Evolutionary conservation across 1,140 invertebrate genomes (phyloP).

Genomic region (Drosophila leontia): DNA sequence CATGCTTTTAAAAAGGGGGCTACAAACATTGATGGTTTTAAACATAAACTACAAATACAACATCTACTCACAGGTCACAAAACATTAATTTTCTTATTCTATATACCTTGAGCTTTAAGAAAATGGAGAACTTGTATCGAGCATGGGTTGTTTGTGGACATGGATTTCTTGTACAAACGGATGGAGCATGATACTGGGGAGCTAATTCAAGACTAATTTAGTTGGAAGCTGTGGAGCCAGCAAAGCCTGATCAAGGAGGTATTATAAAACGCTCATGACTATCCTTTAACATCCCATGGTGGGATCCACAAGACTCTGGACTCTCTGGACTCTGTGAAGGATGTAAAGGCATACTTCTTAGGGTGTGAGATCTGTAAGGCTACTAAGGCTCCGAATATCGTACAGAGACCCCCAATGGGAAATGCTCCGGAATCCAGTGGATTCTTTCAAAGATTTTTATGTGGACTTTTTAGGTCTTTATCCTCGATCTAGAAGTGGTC

Average conservation of each 20-base stretch:
- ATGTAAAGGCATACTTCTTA: slow-evolving; percentile 13
- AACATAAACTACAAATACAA: no score
- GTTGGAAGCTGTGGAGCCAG: slow-evolving; percentile 13
- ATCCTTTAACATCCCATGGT: slow-evolving; percentile 4
- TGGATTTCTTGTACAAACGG: not conserved
- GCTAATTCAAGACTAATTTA: not conserved
- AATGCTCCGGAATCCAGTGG: slow-evolving; percentile 1
- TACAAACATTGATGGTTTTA: no score
- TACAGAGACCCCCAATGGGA: slow-evolving; percentile 24
- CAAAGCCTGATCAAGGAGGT: not conserved
- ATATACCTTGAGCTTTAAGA: no score
- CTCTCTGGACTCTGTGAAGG: not conserved
- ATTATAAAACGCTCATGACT: slow-evolving; percentile 4
- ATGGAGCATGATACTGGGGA: not conserved
- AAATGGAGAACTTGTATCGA: no score
- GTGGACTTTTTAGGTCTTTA: no score
- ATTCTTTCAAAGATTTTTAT: not conserved
- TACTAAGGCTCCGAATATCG: slow-evolving; percentile 13
- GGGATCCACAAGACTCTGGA: slow-evolving; percentile 9
- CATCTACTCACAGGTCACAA: no score
- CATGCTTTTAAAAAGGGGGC: no score
- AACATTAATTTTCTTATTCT: no score
- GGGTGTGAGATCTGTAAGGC: slow-evolving; percentile 16
- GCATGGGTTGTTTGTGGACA: no score
- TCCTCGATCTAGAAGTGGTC: no score